These are phyloP conservation scores for Bothrops alternatus DNA, from an alignment of 2,797 vertebrate species.

Conservation along the genomic window DNA sequence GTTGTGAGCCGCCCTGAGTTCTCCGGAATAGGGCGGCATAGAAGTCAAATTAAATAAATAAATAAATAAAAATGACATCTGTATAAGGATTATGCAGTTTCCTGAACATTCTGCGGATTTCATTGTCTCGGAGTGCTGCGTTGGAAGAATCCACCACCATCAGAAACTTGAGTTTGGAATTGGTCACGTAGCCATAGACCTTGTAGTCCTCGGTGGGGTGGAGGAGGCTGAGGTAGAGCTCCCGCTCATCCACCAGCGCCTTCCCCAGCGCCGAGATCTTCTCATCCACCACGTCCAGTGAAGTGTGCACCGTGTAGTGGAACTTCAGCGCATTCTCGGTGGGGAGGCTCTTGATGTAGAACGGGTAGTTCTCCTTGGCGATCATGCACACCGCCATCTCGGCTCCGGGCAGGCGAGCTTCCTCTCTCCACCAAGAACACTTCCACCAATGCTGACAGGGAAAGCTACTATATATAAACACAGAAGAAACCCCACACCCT, in stretches of 20 bases:
- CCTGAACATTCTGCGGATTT: constrained; percentile 98
- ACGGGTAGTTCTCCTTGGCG: constrained; percentile 96
- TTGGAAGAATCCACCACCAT: constrained; percentile 98
- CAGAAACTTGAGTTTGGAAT: constrained; percentile 97
- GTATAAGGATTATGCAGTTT: constrained; percentile 97
- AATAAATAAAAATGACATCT: too few relatives aligned
- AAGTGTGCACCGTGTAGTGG: constrained; percentile 97
- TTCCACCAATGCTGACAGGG: background rate
- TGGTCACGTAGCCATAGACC: constrained; percentile 97
- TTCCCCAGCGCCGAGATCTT: constrained; percentile 95
- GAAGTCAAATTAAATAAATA: too few relatives aligned
- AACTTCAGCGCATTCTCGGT: constrained; percentile 91
- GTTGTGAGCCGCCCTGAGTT: too few relatives aligned
- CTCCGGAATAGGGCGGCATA: too few relatives aligned
- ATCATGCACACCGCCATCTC: constrained; percentile 97
- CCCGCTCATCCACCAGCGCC: constrained; percentile 90
- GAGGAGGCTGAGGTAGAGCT: constrained; percentile 93
- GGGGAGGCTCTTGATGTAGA: constrained; percentile 91
- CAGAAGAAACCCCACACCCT: background rate
- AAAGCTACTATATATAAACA: background rate
- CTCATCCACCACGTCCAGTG: constrained; percentile 95
- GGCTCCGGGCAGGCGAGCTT: background rate
- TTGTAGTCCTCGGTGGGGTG: constrained; percentile 98
- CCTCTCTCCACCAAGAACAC: background rate
- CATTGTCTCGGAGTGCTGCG: constrained; percentile 93